phyloP scores from a whole-genome alignment of 2,797 vertebrate species.

The Trichosurus vulpecula region DNA sequence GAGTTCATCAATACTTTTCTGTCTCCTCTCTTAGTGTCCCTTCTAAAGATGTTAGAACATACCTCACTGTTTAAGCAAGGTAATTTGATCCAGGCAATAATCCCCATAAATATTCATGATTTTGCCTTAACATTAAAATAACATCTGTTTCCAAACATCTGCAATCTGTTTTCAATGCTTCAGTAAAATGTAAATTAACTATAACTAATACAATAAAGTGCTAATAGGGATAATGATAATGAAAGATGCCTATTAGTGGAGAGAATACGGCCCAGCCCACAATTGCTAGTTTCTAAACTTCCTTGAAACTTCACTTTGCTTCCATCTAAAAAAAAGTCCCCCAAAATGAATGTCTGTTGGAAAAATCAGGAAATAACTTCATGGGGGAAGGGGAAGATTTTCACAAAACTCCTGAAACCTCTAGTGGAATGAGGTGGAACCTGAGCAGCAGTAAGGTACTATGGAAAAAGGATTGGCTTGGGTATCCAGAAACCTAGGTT shows the following conservation, averaged over 20 bases:
- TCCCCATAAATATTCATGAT: conserved; percentile 95
- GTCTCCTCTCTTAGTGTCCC: conserved; percentile 79
- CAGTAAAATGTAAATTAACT: conserved; percentile 89
- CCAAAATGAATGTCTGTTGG: conserved; percentile 24
- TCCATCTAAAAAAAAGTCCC: conserved; percentile 40
- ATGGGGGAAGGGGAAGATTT: neutral
- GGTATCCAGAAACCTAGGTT: neutral
- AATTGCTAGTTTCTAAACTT: conserved; percentile 59
- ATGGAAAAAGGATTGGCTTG: neutral
- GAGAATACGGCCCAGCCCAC: conserved; percentile 64
- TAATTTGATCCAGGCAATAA: conserved; percentile 90
- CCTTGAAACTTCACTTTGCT: conserved; percentile 72
- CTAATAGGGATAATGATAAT: conserved; percentile 90
- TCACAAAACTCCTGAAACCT: neutral
- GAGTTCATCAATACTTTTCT: conserved; percentile 79
- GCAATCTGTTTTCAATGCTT: conserved; percentile 96
- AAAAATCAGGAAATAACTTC: neutral
- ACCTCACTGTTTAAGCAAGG: conserved; percentile 81
- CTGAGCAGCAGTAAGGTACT: neutral
- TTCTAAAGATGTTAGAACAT: conserved; percentile 79
- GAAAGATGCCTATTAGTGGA: conserved; percentile 85
- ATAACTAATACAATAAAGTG: conserved; percentile 89
- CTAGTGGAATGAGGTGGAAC: neutral
- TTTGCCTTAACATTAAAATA: conserved; percentile 92
- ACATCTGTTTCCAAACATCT: conserved; percentile 95